Evolutionary conservation across 2,888 invertebrate species (phyloP), one percentile per base, ranked within the genome.

Genomic region (Marronus borbonicus): DNA sequence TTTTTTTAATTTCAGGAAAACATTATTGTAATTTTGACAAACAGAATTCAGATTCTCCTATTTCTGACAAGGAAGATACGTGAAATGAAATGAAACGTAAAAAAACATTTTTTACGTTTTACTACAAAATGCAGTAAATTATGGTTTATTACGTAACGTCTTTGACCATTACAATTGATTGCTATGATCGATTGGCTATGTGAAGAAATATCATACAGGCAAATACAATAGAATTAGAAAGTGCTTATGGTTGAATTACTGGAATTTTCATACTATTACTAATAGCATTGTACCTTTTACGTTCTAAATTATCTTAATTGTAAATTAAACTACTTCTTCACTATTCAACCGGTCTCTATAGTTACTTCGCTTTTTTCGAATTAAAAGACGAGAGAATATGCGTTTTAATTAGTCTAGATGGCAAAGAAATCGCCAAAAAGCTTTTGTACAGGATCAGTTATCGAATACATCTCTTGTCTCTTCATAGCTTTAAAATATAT

Each of bases 241-340:
- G 39, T 39, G 8, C 5, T 39, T 3, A 1, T 52, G 1, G 4
- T 52, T n/a, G 17, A 20, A n/a, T 55, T 58, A 58, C 20, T 58
- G 24, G 55, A 58, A 58, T 58, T 58, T 20, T 20, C 55, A 24
- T 62, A 62, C 62, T 31, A 28, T 62, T 24, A 62, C 62, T 14
- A 31, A 31, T 60, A 60, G 31, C 12, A 62, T 28, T 12, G 3
- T 28, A 28, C 5, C 20, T 17, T 58, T 20, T 58, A 62, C 62
- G 28, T 62, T 62, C 62, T 62, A 62, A 62, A 28, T 28, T n/a
- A 62, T 3, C 7, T 62, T 62, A 31, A 62, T 31, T 31, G 24
- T 31, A 62, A 62, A 31, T 31, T 28, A 28, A 31, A 62, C 60
- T 3, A 31, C 60, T 3, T 60, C 24, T 60, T n/a, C 20, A 60